Conservation (phyloP, 2,888 invertebrate species). For the Parapristionchus giblindavisi region DNA sequence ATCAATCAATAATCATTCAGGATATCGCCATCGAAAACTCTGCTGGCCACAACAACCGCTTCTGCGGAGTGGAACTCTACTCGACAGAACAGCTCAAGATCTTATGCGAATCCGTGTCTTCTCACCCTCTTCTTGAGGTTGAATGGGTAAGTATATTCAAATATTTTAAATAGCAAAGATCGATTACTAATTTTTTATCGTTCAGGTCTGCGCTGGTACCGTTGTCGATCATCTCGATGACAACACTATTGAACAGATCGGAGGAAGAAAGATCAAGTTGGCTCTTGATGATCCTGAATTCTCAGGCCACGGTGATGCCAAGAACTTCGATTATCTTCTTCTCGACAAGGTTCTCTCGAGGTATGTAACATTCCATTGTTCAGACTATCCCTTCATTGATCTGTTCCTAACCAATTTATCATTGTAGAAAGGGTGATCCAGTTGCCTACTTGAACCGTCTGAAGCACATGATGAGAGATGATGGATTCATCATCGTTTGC, state of each 20-base stretch:
- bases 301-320: slow-evolving; percentile 56
- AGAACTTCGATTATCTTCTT: slow-evolving; percentile 65
- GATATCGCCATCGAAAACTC: slow-evolving; percentile 69
- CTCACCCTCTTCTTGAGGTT: slow-evolving; percentile 67
- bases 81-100: slow-evolving; percentile 63
- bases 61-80: slow-evolving; percentile 63
- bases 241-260: slow-evolving; percentile 63
- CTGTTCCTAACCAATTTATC: neutral
- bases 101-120: slow-evolving; percentile 57
- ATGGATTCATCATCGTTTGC: slow-evolving; percentile 71
- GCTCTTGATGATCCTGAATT: slow-evolving; percentile 53
- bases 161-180: neutral
- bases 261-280: slow-evolving; percentile 57
- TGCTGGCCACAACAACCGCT: slow-evolving; percentile 64
- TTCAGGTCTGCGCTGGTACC: slow-evolving; percentile 49
- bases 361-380: slow-evolving; percentile 31
- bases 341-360: slow-evolving; percentile 64
- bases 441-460: slow-evolving; percentile 59
- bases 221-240: slow-evolving; percentile 66
- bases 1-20: slow-evolving; percentile 44
- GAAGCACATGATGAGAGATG: slow-evolving; percentile 66
- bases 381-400: neutral
- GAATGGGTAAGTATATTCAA: slow-evolving; percentile 29
- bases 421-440: slow-evolving; percentile 60
- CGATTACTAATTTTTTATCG: neutral